Evolutionary conservation across 2,113 vertebrate genomes (phyloP).

Genomic region (Halcyon malimbica): DNA sequence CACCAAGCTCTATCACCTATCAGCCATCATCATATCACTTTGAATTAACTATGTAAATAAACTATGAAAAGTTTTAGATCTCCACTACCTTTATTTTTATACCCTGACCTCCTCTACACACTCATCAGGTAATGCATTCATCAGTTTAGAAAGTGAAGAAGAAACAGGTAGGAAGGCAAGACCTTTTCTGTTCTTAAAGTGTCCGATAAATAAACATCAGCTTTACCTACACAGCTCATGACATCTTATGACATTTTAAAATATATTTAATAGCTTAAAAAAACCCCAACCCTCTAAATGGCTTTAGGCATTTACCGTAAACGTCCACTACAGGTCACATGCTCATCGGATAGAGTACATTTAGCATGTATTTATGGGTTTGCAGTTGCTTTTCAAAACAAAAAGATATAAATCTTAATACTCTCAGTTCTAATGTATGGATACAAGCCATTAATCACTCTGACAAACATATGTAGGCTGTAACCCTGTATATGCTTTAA

Average conservation of each 20-base stretch:
- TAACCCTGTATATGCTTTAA: conserved; percentile 76
- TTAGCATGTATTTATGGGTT: conserved; percentile 64
- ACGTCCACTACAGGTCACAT: conserved; percentile 20
- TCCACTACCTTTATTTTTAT: conserved; percentile 33
- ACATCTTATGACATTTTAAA: conserved; percentile 55
- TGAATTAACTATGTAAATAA: conserved; percentile 59
- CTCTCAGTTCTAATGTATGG: conserved; percentile 52
- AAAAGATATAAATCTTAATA: conserved; percentile 74
- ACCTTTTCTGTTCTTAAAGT: conserved; percentile 53
- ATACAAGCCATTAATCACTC: conserved; percentile 73
- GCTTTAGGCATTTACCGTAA: conserved; percentile 48
- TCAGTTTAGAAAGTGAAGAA: conserved; percentile 47
- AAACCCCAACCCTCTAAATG: neutral
- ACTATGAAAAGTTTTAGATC: conserved; percentile 14
- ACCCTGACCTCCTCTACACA: conserved; percentile 25
- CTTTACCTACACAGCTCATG: conserved; percentile 26
- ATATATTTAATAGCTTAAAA: conserved; percentile 67
- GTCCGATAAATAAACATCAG: conserved; percentile 69
- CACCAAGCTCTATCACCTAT: neutral
- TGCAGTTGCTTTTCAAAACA: conserved; percentile 59
- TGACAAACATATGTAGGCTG: conserved; percentile 73
- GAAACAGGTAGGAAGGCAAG: conserved; percentile 39
- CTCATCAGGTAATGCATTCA: conserved; percentile 21
- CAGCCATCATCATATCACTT: neutral
- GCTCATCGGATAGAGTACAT: conserved; percentile 19